Evolutionary conservation across 2,797 vertebrate genomes (phyloP).

Genomic region (Chromis chromis): DNA sequence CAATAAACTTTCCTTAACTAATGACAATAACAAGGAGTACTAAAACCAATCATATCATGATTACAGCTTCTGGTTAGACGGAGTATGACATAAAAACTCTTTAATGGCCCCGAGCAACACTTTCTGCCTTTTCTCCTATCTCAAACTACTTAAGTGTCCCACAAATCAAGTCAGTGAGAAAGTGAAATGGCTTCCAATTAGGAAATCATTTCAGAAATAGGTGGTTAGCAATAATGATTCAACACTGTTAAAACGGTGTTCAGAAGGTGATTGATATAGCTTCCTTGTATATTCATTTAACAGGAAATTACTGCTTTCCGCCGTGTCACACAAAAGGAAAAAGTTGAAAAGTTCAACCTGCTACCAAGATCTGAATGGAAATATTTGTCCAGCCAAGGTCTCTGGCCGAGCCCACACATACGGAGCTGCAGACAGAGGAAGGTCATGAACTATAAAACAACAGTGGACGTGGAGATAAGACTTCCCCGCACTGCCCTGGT

Average conservation of each 20-base stretch:
- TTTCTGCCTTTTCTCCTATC: constrained; percentile 52
- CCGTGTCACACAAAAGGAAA: constrained; percentile 60
- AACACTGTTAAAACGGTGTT: constrained; percentile 43
- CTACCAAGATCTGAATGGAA: constrained; percentile 48
- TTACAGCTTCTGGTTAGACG: constrained; percentile 75
- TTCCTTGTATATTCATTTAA: constrained; percentile 28
- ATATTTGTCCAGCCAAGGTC: constrained; percentile 73
- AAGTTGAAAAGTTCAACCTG: constrained; percentile 76
- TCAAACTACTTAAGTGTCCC: constrained; percentile 63
- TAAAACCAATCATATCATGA: constrained; percentile 81
- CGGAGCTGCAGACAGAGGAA: constrained; percentile 60
- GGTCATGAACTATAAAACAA: constrained; percentile 75
- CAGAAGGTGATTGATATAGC: constrained; percentile 6
- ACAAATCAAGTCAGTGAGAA: constrained; percentile 72
- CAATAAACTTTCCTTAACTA: constrained; percentile 69
- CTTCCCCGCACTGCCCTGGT: constrained; percentile 23
- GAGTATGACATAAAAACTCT: constrained; percentile 73
- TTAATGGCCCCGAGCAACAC: constrained; percentile 68
- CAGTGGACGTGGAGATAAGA: constrained; percentile 68
- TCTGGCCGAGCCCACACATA: constrained; percentile 59
- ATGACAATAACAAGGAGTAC: constrained; percentile 72
- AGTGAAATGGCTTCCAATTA: constrained; percentile 69
- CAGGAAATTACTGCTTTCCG: constrained; percentile 47
- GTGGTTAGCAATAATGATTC: constrained; percentile 60
- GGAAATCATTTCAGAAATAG: constrained; percentile 67